Base-by-base conservation (phyloP, 2,888 invertebrate species). In the Galeopsomyia nigrocyanea region DNA sequence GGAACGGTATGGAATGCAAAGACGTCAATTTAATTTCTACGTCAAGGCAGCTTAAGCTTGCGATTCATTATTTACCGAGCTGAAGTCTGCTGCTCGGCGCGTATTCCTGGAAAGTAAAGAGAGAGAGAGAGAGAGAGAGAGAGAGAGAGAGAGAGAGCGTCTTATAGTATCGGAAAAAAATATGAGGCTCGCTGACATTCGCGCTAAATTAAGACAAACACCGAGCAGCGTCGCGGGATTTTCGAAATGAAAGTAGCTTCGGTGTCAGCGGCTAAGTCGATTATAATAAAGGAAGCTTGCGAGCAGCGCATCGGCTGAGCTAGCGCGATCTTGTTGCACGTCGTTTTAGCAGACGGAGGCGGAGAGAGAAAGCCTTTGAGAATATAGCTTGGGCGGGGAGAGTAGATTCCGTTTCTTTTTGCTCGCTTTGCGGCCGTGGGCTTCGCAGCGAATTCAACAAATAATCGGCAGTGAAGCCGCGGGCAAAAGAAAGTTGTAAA, bases 151-250 rank as follows among this genome's bases (percentile, higher is more conserved):
- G 17, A 39, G 9, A 58, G 31, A 49, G 13, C 39, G 10, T 7
- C 39, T 39, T 10, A n/a, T n/a, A 10, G 39, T 39, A 39, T 39
- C 39, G 39, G 39, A 7, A 39, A 39, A 10, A 39, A 39, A 39
- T 39, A 39, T 39, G 39, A 39, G 39, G 10, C 39, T 39, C 39
- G 26, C 26, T 39, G 39, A 22, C 49, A 53, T 60, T 17, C 50
- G 66, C 19, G 55, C 39, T 50, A 66, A 66, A 66, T 66, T 66
- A 58, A 66, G 58, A 66, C 55, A 39, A 66, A 61, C 58, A 17
- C 61, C n/a, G 13, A 14, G 9, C 61, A 19, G 21, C 62, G 22
- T n/a, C 9, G 22, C 16, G 56, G 56, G 39, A 39, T 57, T 14
- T 21, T 16, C 57, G 39, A 49, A 50, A 66, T 66, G 17, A 66